These are phyloP conservation scores for Peromyscus attwateri DNA, from an alignment of 2,797 vertebrate species.

Conservation along the genomic window DNA sequence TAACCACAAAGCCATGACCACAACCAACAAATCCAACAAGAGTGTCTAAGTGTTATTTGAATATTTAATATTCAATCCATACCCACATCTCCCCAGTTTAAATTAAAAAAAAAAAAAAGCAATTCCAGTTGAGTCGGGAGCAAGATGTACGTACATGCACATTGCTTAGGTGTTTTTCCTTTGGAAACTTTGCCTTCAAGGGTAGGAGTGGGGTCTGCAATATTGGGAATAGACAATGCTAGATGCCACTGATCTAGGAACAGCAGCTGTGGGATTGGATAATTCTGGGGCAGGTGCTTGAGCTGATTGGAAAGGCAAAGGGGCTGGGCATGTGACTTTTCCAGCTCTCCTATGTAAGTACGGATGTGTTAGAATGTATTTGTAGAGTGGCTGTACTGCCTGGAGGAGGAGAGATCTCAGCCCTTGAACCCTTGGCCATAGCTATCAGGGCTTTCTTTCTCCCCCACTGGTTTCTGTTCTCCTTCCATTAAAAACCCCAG, in stretches of 20 bases:
- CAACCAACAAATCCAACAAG: conserved; percentile 4
- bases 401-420: background rate
- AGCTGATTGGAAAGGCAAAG: background rate
- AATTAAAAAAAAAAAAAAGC: background rate
- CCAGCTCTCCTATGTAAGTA: background rate
- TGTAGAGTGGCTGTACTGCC: conserved; percentile 11
- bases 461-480: conserved; percentile 22
- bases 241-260: background rate
- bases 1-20: conserved; percentile 65
- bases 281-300: background rate
- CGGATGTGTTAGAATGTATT: background rate
- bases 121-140: conserved; percentile 1
- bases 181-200: background rate
- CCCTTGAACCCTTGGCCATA: background rate
- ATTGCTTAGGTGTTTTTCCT: background rate
- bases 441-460: conserved; percentile 29
- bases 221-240: background rate
- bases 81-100: background rate
- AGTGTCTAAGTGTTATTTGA: background rate
- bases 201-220: accelerated
- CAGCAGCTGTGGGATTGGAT: background rate
- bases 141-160: background rate
- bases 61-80: background rate
- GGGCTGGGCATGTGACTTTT: conserved; percentile 39
- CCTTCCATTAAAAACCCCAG: background rate